Evolutionary conservation across 2,888 invertebrate species (phyloP), one percentile per base, ranked within the genome.

Genomic region (Drosophila limbata): DNA sequence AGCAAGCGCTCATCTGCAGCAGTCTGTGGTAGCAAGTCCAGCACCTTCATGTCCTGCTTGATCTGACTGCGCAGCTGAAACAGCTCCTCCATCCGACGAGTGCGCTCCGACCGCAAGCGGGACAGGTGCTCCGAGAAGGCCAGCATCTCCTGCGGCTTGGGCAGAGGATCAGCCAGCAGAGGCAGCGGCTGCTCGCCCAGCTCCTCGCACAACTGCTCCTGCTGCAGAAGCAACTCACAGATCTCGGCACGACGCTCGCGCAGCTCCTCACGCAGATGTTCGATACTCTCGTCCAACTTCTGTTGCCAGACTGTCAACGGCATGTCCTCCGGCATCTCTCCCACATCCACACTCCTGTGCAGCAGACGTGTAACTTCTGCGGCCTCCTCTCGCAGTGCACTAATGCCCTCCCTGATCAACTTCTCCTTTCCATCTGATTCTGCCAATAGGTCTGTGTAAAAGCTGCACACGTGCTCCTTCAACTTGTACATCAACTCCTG

Each of bases 131-230:
- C 87, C 50, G 94, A 93, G 48, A 96, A 93, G 42, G 93, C 93
- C 11, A 94, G 92, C 13, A 96, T 90, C 66, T 96, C 94, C 3
- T 94, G 93, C 21, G 94, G 94, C 0, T 94, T 93, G 0, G 96
- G 96, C 17, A 96, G 77, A 0, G 93, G 93, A 81, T 92, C 93
- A 2, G 86, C 88, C 10, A 89, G 63, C 37, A 93, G 63, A 0
- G 90, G 88, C 1, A 79, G 79, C 0, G 90, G 90, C 4, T 82
- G 21, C 48, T 92, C 91, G 9, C 88, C 90, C 25, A 93, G 62
- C 37, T 92, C 92, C 28, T 90, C 89, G 60, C 93, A 93, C 0
- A 93, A 77, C 3, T 80, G 64, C 44, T 92, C 91, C 53, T 93
- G 93, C 72, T 94, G 94, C 15, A 95, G 90, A 2, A 93, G 81